A percentile compares a stretch with the other conserved stretches of the same genome.
Conservation (phyloP, 2,113 vertebrate genomes). For the Eretmochelys imbricata region DNA sequence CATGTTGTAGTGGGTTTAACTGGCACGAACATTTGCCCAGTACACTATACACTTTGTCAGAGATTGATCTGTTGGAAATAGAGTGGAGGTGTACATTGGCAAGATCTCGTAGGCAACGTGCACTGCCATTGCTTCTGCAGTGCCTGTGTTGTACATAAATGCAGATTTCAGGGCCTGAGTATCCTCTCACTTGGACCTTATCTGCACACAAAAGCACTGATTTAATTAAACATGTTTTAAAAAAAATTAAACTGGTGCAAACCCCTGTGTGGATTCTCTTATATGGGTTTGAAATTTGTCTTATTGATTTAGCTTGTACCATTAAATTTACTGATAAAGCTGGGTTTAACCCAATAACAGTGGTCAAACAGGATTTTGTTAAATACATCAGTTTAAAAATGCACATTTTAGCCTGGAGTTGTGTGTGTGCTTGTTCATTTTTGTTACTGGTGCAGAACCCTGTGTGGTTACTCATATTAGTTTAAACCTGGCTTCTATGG, state of each 20-base stretch:
- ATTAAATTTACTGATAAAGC: background rate
- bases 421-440: no score
- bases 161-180: conserved; percentile 21
- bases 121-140: background rate
- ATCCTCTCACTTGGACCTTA: conserved; percentile 33
- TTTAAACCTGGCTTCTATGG: background rate
- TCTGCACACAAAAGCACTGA: background rate
- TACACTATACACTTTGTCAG: background rate
- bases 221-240: background rate
- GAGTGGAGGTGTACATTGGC: conserved; percentile 26
- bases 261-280: background rate
- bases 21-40: background rate
- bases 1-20: background rate
- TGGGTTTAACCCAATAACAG: background rate
- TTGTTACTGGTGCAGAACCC: background rate
- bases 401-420: background rate
- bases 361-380: background rate
- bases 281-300: background rate
- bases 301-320: background rate
- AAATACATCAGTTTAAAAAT: background rate
- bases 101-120: conserved; percentile 53
- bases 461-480: background rate
- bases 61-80: background rate
- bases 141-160: conserved; percentile 21
- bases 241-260: background rate